Conservation (phyloP, 2,797 vertebrate species). For the Gastrophryne carolinensis region DNA sequence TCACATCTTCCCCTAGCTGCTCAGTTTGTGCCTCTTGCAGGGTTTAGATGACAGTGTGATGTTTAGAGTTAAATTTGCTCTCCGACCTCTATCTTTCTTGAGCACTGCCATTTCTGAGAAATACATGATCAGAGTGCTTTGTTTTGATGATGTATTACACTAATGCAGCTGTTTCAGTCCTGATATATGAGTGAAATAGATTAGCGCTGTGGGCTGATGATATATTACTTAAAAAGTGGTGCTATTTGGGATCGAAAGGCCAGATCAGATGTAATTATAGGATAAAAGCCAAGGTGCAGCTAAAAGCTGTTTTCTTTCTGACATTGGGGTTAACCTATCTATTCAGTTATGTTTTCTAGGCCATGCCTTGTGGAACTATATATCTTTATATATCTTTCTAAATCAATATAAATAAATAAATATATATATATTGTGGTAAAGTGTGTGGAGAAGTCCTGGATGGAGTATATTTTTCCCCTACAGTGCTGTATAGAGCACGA, state of each 20-base stretch:
- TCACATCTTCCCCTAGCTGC: not conserved
- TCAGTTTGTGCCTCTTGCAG: slow-evolving; percentile 10
- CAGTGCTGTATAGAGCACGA: too few relatives aligned
- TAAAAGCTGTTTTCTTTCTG: slow-evolving; percentile 56
- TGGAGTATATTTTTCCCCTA: too few relatives aligned
- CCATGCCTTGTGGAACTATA: slow-evolving; percentile 8
- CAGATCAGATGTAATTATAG: slow-evolving; percentile 61
- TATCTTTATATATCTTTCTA: slow-evolving; percentile 6
- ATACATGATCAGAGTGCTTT: slow-evolving; percentile 62
- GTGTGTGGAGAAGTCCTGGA: too few relatives aligned
- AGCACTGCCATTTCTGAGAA: slow-evolving; percentile 59
- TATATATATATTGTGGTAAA: not conserved
- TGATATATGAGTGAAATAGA: slow-evolving; percentile 71
- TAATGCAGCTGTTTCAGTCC: slow-evolving; percentile 69
- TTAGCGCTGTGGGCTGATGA: slow-evolving; percentile 65
- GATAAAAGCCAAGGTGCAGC: slow-evolving; percentile 59
- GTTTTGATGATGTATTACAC: slow-evolving; percentile 66
- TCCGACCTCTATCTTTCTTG: slow-evolving; percentile 54
- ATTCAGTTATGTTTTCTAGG: slow-evolving; percentile 26
- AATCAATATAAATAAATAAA: not conserved
- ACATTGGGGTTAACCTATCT: slow-evolving; percentile 48
- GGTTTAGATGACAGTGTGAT: slow-evolving; percentile 18
- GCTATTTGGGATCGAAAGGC: slow-evolving; percentile 67
- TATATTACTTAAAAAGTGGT: slow-evolving; percentile 65
- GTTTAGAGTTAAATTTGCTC: slow-evolving; percentile 59